phyloP scores from a whole-genome alignment of 1,140 invertebrate species.

The Augochlora pura region DNA sequence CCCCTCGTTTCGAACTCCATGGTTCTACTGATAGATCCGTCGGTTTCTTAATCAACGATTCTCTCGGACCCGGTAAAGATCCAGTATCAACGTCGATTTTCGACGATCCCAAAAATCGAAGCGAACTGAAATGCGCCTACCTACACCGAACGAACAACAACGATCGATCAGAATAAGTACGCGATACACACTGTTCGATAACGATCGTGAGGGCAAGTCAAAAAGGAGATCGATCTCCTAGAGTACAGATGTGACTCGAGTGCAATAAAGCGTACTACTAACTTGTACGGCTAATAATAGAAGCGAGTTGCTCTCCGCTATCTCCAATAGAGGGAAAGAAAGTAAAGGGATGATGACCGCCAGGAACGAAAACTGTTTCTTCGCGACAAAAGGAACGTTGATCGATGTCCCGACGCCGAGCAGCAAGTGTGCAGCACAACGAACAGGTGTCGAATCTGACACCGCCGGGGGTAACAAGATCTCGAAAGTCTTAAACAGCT shows the following conservation, averaged over 20 bases:
- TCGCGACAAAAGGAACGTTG: neutral
- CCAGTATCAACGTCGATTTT: slow-evolving; percentile 49
- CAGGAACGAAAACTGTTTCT: neutral
- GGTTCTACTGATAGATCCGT: neutral
- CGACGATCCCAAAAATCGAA: slow-evolving; percentile 42
- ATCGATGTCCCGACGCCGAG: neutral
- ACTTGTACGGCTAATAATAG: neutral
- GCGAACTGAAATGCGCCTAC: slow-evolving; percentile 34
- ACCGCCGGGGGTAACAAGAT: neutral
- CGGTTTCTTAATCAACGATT: neutral
- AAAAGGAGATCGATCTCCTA: neutral
- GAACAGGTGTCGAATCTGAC: neutral
- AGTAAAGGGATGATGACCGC: too few species aligned
- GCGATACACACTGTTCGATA: neutral
- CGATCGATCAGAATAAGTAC: neutral
- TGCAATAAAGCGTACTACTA: neutral
- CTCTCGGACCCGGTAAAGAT: neutral
- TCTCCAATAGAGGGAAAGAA: neutral
- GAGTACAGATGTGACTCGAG: neutral
- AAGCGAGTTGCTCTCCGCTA: neutral
- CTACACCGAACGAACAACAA: neutral
- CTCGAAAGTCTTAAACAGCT: neutral
- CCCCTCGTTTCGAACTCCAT: slow-evolving; percentile 74
- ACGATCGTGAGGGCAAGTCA: neutral
- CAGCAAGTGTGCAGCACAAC: neutral